Conservation (phyloP, 2,113 vertebrate genomes). For the Camelus bactrianus region DNA sequence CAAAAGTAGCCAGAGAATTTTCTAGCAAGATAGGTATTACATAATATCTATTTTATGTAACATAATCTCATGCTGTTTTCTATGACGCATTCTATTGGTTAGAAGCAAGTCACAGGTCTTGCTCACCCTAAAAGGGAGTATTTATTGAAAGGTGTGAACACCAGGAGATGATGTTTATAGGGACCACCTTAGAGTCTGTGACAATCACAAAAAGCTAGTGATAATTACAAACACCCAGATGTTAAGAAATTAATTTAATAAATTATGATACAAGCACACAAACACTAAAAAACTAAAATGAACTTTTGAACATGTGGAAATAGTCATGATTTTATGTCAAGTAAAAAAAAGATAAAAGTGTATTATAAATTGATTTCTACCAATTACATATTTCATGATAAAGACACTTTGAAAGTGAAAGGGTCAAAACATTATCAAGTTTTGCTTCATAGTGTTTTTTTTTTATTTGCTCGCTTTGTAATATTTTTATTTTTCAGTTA, state of each 20-base stretch:
- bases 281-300: background rate
- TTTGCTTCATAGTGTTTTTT: background rate
- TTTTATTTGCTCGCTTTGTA: background rate
- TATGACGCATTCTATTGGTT: background rate
- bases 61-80: background rate
- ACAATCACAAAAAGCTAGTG: background rate
- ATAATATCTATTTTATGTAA: no score
- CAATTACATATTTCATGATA: background rate
- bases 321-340: background rate
- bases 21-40: background rate
- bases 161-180: no score
- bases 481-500: background rate
- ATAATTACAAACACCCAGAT: background rate
- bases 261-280: background rate
- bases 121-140: accelerated
- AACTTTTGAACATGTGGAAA: background rate
- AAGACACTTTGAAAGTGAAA: background rate
- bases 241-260: background rate
- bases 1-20: background rate
- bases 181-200: background rate
- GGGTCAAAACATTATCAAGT: background rate
- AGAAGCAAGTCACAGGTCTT: background rate
- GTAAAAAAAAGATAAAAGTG: background rate
- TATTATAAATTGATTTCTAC: background rate
- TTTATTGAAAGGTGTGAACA: accelerated